phyloP scores from a whole-genome alignment of 2,888 invertebrate species.

The Mimumesa dahlbomi region DNA sequence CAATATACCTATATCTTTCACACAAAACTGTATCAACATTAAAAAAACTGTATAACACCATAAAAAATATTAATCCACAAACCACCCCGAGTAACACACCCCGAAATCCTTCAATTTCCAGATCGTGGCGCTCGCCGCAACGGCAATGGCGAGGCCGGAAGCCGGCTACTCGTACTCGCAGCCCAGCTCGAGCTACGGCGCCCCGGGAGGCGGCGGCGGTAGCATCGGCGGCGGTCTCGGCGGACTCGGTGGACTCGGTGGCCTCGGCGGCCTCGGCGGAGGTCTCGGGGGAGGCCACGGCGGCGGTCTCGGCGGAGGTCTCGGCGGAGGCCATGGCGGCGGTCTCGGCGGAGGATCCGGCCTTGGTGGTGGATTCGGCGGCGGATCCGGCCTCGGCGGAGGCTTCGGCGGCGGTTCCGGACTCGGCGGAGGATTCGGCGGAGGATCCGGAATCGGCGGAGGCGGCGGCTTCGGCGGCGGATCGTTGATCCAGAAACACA shows the following conservation, averaged over 20 bases:
- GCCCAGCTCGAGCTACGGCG: constrained; percentile 73
- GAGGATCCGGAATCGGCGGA: constrained; percentile 47
- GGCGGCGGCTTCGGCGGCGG: constrained; percentile 78
- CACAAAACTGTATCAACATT: too few species aligned
- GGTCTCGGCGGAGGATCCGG: constrained; percentile 54
- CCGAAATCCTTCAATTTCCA: too few species aligned
- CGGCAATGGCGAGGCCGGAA: constrained; percentile 78
- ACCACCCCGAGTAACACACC: too few species aligned
- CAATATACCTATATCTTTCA: too few species aligned
- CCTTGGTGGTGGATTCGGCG: constrained; percentile 56
- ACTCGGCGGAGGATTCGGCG: constrained; percentile 47
- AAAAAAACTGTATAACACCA: too few species aligned
- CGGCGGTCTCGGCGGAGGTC: constrained; percentile 51
- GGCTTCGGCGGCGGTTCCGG: constrained; percentile 58
- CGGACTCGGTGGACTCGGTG: constrained; percentile 57
- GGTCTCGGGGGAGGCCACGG: constrained; percentile 56
- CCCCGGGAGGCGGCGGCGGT: constrained; percentile 52
- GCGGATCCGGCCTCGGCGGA: constrained; percentile 53
- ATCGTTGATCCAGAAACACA: constrained; percentile 90
- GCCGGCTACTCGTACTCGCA: constrained; percentile 76
- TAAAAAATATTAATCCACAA: too few species aligned
- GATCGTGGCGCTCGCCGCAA: constrained; percentile 77
- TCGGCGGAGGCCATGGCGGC: constrained; percentile 48
- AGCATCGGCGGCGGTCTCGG: constrained; percentile 57
- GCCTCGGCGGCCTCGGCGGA: constrained; percentile 51